Percentiles rank a stretch among this genome's conserved stretches.
phyloP scores from a whole-genome alignment of 2,797 vertebrate species.

The Betta splendens region DNA sequence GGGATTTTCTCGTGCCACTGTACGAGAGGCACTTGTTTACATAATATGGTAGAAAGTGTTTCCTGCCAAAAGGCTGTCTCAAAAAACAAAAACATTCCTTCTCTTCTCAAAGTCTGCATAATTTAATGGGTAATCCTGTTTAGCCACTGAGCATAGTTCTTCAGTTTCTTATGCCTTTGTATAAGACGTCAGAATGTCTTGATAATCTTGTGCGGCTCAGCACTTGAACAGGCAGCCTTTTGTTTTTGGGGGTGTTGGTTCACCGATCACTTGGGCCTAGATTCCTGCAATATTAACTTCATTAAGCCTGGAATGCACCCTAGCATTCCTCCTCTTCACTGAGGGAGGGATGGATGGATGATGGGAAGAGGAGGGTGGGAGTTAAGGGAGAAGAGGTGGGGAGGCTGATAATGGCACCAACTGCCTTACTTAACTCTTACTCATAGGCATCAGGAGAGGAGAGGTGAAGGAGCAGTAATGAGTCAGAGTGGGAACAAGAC shows the following conservation, averaged over 20 bases:
- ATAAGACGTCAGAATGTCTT: slow-evolving; percentile 59
- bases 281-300: slow-evolving; percentile 91
- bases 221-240: slow-evolving; percentile 79
- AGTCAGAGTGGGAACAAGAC: slow-evolving; percentile 52
- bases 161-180: slow-evolving; percentile 41
- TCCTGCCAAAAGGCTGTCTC: slow-evolving; percentile 1
- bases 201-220: slow-evolving; percentile 75
- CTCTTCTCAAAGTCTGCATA: slow-evolving; percentile 34
- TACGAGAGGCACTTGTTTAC: slow-evolving; percentile 5
- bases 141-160: slow-evolving; percentile 41
- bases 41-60: slow-evolving; percentile 11
- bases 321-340: slow-evolving; percentile 81
- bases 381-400: slow-evolving; percentile 26
- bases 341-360: slow-evolving; percentile 75
- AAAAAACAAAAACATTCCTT: slow-evolving; percentile 15
- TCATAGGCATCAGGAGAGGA: slow-evolving; percentile 40
- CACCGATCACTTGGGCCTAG: slow-evolving; percentile 76
- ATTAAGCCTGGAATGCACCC: slow-evolving; percentile 89
- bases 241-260: slow-evolving; percentile 85
- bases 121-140: slow-evolving; percentile 57
- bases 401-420: slow-evolving; percentile 44
- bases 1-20: not conserved
- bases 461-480: slow-evolving; percentile 45
- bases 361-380: slow-evolving; percentile 60
- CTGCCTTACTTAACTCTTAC: slow-evolving; percentile 43